phyloP scores from a whole-genome alignment of 1,140 invertebrate genomes.

The Achatina immaculata region DNA sequence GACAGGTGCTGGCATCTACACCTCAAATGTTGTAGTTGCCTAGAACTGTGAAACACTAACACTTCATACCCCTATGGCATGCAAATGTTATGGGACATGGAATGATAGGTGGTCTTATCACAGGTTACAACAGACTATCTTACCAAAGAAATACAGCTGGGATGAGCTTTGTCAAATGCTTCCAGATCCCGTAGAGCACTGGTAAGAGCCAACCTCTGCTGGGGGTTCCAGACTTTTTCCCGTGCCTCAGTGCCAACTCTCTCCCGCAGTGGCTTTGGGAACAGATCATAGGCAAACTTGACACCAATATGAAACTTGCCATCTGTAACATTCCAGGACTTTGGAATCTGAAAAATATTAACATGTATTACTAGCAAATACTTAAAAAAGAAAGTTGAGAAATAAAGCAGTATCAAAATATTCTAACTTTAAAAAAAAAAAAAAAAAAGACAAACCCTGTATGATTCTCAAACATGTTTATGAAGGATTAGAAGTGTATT shows the following conservation, averaged over 20 bases:
- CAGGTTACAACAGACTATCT: neutral
- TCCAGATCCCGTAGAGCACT: slow-evolving; percentile 81
- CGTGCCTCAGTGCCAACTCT: slow-evolving; percentile 86
- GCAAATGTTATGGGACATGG: no score
- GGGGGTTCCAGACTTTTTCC: slow-evolving; percentile 87
- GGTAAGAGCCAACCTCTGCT: slow-evolving; percentile 84
- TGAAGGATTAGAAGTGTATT: no score
- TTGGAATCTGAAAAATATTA: slow-evolving; percentile 84
- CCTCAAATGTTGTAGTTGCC: no score
- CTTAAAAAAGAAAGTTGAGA: slow-evolving; percentile 38
- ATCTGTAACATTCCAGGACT: slow-evolving; percentile 85
- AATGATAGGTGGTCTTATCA: no score
- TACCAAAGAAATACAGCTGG: slow-evolving; percentile 22
- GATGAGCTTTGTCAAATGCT: slow-evolving; percentile 70
- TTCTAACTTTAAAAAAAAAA: no score
- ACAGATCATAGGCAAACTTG: slow-evolving; percentile 88
- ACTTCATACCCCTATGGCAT: no score
- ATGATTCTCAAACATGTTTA: no score
- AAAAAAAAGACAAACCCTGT: no score
- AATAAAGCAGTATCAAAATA: no score
- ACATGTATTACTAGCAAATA: no score
- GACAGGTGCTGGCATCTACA: no score
- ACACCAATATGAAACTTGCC: slow-evolving; percentile 86
- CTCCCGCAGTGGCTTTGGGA: slow-evolving; percentile 83
- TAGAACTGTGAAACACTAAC: no score